Base-by-base conservation (phyloP, 1,140 invertebrate genomes). In the Bombus fervidus region DNA sequence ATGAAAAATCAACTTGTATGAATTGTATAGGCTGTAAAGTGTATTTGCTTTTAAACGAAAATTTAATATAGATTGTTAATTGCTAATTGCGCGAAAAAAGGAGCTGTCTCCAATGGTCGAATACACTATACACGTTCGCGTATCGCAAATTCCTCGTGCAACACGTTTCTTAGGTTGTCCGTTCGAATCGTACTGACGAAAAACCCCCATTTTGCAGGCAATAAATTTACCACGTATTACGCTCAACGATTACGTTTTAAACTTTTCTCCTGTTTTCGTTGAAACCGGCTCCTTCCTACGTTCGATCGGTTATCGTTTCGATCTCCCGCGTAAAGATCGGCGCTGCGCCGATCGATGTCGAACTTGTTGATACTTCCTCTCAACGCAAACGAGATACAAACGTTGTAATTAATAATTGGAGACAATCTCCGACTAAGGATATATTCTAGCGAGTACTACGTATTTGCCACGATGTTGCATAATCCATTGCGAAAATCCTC, bases 11-110 rank as follows among this genome's bases (percentile, higher is more conserved):
- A 84, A 53, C 66, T 86, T 89, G 85, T 89, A 92, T 89, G 89
- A 80, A 92, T 93, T 94, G 93, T 94, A 93, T 93, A 93, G 93
- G 90, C 92, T 93, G 93, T 92, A 93, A 91, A 92, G 90, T 93
- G 90, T 93, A 93, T 93, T 93, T 92, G 91, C 92, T 93, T 93
- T 93, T 75, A 90, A 90, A 92, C 80, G 87, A 85, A 90, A 90
- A 88, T 92, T 91, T 87, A 92, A 88, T 91, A 88, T 91, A 91
- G 86, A 91, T 91, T 85, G 72, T 89, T 87, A 86, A 85, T 86
- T 84, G 84, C 86, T 86, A 85, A 85, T 86, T 77, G 81, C 64
- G 76, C 37, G 64, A 43, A 18, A 75, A 78, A 78, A 82, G 73
- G 77, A 89, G 72, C 69, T 90, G 86, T 89, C 90, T 90, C 86